Evolutionary conservation across 2,797 vertebrate species (phyloP).

Genomic region (Pseudochirops corinnae): DNA sequence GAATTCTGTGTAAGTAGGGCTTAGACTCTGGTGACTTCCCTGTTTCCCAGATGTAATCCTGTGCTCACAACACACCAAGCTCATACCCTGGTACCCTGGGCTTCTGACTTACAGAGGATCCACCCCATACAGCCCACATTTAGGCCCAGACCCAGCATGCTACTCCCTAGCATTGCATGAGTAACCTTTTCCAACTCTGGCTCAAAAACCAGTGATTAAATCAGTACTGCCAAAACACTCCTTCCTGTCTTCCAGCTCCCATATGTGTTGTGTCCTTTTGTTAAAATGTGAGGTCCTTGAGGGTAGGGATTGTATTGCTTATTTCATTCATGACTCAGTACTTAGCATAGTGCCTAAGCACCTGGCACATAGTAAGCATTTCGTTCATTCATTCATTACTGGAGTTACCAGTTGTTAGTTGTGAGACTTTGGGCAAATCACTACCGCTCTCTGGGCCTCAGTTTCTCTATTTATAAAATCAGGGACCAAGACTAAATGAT

Average conservation of each 20-base stretch:
- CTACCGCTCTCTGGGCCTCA: background rate
- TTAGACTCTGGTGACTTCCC: background rate
- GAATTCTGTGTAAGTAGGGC: background rate
- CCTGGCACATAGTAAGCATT: background rate
- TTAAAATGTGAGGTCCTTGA: background rate
- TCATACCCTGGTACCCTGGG: background rate
- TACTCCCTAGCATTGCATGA: background rate
- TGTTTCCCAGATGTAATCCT: background rate
- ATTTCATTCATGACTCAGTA: too few relatives aligned
- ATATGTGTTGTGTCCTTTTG: background rate
- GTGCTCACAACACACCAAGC: background rate
- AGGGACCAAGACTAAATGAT: background rate
- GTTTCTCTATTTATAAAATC: background rate
- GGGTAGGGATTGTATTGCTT: too few relatives aligned
- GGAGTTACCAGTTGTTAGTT: background rate
- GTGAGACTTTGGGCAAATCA: background rate
- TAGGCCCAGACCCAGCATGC: background rate
- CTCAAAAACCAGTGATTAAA: background rate
- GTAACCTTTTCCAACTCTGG: background rate
- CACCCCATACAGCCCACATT: background rate
- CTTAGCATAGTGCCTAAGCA: background rate
- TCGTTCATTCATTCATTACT: constrained; percentile 3
- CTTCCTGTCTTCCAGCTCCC: background rate
- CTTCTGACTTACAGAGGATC: background rate
- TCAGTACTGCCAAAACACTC: background rate